Conservation (phyloP, 2,888 invertebrate genomes). For the Ectropis crepuscularia region DNA sequence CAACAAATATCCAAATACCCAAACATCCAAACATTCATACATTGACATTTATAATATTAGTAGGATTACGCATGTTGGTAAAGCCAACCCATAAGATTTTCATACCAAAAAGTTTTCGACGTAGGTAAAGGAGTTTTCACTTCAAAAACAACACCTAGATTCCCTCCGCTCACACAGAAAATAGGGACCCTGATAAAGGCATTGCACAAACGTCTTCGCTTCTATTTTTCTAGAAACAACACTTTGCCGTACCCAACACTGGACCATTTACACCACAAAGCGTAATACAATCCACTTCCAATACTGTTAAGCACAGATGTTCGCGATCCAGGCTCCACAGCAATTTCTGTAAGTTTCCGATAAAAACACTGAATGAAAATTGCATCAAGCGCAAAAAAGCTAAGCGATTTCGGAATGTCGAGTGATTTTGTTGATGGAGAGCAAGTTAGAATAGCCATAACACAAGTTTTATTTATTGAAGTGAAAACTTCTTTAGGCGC, state of each 20-base stretch:
- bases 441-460: conserved; percentile 19
- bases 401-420: conserved; percentile 37
- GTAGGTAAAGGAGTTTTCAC: too few relatives aligned
- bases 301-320: conserved; percentile 31
- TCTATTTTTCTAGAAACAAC: conserved; percentile 18
- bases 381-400: conserved; percentile 43
- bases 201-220: conserved; percentile 2
- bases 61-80: too few relatives aligned
- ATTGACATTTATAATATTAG: too few relatives aligned
- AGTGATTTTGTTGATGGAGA: conserved; percentile 17
- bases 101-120: too few relatives aligned
- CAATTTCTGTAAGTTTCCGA: conserved; percentile 34
- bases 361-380: conserved; percentile 42
- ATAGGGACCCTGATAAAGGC: conserved; percentile 1
- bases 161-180: neutral
- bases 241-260: conserved; percentile 1
- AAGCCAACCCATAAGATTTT: too few relatives aligned
- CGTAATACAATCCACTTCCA: conserved; percentile 24
- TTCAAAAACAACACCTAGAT: neutral
- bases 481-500: too few relatives aligned
- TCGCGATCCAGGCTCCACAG: conserved; percentile 16
- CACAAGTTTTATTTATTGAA: too few relatives aligned
- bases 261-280: conserved; percentile 31
- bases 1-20: too few relatives aligned
- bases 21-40: too few relatives aligned